Conservation (phyloP, 1,140 invertebrate genomes). For the Eubasilissa regina region DNA sequence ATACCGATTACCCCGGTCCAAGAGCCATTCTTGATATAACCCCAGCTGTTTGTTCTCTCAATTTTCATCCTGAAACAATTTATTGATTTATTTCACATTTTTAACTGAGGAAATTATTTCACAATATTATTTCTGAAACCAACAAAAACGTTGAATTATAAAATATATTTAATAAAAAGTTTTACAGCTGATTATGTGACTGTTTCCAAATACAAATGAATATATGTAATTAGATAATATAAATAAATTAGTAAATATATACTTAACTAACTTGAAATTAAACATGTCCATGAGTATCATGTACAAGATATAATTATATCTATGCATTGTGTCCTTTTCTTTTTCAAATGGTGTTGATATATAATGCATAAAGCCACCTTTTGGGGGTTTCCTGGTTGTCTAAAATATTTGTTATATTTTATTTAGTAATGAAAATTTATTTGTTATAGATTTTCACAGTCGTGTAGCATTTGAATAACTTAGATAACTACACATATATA, state of each 20-base stretch:
- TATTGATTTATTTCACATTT: no score
- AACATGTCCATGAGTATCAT: constrained; percentile 50
- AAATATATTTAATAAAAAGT: no score
- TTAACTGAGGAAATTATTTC: no score
- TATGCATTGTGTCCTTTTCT: constrained; percentile 53
- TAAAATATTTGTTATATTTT: constrained; percentile 25
- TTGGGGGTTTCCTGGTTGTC: constrained; percentile 40
- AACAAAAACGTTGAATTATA: no score
- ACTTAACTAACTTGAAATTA: constrained; percentile 50
- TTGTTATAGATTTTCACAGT: no score
- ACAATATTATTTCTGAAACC: no score
- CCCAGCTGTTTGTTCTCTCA: constrained; percentile 54
- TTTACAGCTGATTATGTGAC: no score
- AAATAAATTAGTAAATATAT: not conserved
- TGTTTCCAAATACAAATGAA: not conserved
- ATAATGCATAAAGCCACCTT: constrained; percentile 50
- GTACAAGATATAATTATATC: constrained; percentile 46
- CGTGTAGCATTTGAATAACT: no score
- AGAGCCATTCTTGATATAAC: constrained; percentile 54
- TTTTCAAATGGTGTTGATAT: constrained; percentile 39
- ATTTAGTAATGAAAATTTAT: no score
- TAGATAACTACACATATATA: no score
- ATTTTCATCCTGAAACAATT: constrained; percentile 3
- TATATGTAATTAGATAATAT: constrained; percentile 15
- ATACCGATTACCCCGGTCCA: constrained; percentile 51